phyloP scores from a whole-genome alignment of 1,140 invertebrate species.

The Diploscapter pachys region DNA sequence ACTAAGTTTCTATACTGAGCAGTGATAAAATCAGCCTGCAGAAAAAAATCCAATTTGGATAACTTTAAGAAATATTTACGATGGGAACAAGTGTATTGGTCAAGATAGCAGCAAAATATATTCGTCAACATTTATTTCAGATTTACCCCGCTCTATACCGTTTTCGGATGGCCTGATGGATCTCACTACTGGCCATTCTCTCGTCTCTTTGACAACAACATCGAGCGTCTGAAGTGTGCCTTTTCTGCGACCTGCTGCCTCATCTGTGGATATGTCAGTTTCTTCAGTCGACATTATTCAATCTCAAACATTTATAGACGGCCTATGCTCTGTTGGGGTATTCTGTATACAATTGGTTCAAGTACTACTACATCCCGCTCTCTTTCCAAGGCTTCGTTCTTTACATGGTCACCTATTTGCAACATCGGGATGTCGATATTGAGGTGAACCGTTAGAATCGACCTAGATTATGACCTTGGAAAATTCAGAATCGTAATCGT shows the following conservation, averaged over 20 bases:
- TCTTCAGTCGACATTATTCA: background rate
- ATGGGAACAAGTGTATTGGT: too few species aligned
- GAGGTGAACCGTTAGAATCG: constrained; percentile 46
- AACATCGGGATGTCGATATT: constrained; percentile 58
- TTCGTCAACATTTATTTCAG: constrained; percentile 20
- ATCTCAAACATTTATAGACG: constrained; percentile 41
- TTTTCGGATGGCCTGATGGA: constrained; percentile 52
- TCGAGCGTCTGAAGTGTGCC: constrained; percentile 51
- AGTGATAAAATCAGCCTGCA: too few species aligned
- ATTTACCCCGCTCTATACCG: constrained; percentile 48
- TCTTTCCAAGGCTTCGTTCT: constrained; percentile 59
- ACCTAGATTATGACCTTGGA: background rate
- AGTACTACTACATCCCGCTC: constrained; percentile 60
- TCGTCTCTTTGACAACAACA: constrained; percentile 47
- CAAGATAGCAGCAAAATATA: too few species aligned
- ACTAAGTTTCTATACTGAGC: too few species aligned
- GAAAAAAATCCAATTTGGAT: too few species aligned
- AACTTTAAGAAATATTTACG: background rate
- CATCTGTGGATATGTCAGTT: constrained; percentile 43
- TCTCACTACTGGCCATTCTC: constrained; percentile 54
- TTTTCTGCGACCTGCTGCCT: constrained; percentile 42
- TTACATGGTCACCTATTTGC: constrained; percentile 62
- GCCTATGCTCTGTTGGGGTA: constrained; percentile 47
- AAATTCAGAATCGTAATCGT: background rate
- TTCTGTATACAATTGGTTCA: constrained; percentile 49